Evolutionary conservation across 2,888 invertebrate species (phyloP), one percentile per base, ranked within the genome.

Genomic region (Ernsta delagoae): DNA sequence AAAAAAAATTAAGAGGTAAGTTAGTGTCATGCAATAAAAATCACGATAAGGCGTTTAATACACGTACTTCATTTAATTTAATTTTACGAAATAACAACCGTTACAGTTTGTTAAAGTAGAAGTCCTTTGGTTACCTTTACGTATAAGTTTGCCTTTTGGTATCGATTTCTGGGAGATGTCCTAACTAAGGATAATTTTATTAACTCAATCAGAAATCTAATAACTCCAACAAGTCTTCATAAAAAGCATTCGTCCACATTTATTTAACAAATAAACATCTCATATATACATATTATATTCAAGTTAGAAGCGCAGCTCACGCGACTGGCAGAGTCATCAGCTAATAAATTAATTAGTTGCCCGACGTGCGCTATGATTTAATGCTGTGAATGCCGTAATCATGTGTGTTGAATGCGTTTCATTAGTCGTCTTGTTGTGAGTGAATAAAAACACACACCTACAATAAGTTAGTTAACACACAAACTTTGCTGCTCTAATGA

Each of bases 271-370:
- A 62, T 53, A 48, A 63, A 39, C 62, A 63, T 41, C 53, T 31
- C 53, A 48, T 61, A n/a, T 31, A 61, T 31, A 61, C 31, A 31
- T 31, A 31, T 31, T 31, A 31, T 3, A 31, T 3, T 31, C 31
- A 39, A 39, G 39, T 11, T 62, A 39, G 11, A 41, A 57, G 45
- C 34, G 39, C 12, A 34, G 66, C 43, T 41, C 43, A 12, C 50
- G 59, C 50, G 59, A 60, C 59, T 60, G 66, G 43, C 59, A 53
- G 11, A 60, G 60, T 60, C 66, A 60, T 66, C 59, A 59, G 34
- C 43, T 60, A 66, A 66, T 60, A 31, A 31, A 31, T 31, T 31
- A 31, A 31, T 31, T 31, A 31, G 31, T 31, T 24, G 24, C 3
- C 24, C 24, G 24, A 24, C 24, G 24, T 24, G 24, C 24, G 24